A percentile compares a stretch with the other conserved stretches of the same genome.
phyloP scores from a whole-genome alignment of 2,113 vertebrate species.

The Pterocles gutturalis region DNA sequence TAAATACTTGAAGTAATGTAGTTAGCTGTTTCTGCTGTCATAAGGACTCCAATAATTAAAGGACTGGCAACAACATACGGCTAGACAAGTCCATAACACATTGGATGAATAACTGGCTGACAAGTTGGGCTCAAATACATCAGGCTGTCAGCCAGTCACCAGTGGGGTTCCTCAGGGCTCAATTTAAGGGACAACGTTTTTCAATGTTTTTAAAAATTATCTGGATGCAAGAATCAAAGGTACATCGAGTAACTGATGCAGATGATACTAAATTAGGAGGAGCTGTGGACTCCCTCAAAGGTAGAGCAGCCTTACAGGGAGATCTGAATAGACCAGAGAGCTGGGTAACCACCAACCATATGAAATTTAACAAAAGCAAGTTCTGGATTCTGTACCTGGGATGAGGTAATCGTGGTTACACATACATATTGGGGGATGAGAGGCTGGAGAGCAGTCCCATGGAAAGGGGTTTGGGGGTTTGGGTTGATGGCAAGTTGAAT shows the following conservation, averaged over 20 bases:
- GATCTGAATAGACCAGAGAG: too few relatives aligned
- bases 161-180: background rate
- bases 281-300: background rate
- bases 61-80: background rate
- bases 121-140: background rate
- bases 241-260: background rate
- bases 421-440: background rate
- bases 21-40: background rate
- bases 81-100: rapidly evolving
- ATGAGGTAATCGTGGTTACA: background rate
- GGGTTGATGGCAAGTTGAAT: too few relatives aligned
- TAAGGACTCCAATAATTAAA: background rate
- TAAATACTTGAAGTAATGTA: background rate
- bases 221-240: background rate
- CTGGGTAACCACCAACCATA: too few relatives aligned
- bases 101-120: background rate
- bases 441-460: background rate
- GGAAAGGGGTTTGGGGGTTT: too few relatives aligned
- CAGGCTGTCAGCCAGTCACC: background rate
- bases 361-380: background rate
- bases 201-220: background rate
- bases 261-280: background rate
- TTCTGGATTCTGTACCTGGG: background rate
- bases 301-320: too few relatives aligned
- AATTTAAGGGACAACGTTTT: background rate